phyloP scores from a whole-genome alignment of 2,797 vertebrate species.

The Chelmon rostratus region DNA sequence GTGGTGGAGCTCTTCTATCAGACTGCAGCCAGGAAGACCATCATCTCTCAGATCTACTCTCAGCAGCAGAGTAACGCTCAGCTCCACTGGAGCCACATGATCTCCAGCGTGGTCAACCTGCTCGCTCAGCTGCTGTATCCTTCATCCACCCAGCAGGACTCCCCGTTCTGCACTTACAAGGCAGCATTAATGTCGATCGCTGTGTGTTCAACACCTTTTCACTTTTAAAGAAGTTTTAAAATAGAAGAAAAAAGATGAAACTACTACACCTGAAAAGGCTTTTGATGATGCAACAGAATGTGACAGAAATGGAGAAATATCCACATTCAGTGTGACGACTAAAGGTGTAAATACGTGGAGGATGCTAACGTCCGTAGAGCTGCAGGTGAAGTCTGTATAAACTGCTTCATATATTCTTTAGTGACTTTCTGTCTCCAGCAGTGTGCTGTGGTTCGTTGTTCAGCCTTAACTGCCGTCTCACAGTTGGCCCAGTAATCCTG shows the following conservation, averaged over 20 bases:
- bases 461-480: constrained; percentile 51
- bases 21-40: constrained; percentile 89
- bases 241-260: not conserved
- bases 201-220: too few relatives aligned
- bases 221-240: too few relatives aligned
- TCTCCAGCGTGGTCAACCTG: constrained; percentile 87
- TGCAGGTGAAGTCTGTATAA: too few relatives aligned
- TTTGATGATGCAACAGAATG: not conserved
- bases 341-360: too few relatives aligned
- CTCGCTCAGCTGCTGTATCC: constrained; percentile 95
- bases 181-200: too few relatives aligned
- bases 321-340: too few relatives aligned
- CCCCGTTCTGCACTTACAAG: too few relatives aligned
- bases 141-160: constrained; percentile 5
- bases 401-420: too few relatives aligned
- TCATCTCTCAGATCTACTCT: constrained; percentile 89
- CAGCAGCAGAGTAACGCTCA: constrained; percentile 78
- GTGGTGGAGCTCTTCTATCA: constrained; percentile 96
- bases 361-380: too few relatives aligned
- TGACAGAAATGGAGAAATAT: not conserved
- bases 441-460: constrained; percentile 4
- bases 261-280: too few relatives aligned
- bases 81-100: constrained; percentile 90
- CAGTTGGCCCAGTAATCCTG: constrained; percentile 95
- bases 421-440: not conserved